phyloP scores from a whole-genome alignment of 2,888 invertebrate genomes.

The Scrobipalpa costella region DNA sequence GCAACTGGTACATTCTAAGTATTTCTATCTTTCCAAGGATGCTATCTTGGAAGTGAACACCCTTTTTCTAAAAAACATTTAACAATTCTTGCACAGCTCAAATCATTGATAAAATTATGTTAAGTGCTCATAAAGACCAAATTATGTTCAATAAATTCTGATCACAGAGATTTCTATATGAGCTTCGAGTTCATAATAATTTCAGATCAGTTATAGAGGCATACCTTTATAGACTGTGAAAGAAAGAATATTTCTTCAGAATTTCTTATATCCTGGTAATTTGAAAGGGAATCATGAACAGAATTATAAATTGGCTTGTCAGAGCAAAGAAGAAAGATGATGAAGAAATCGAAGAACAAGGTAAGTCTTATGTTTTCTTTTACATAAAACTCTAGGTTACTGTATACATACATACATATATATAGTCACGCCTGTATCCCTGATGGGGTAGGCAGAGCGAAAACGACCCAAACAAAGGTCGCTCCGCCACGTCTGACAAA shows the following conservation, averaged over 20 bases:
- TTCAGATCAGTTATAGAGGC: neutral
- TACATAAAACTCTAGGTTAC: no score
- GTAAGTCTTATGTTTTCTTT: neutral
- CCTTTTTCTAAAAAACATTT: neutral
- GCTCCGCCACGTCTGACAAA: no score
- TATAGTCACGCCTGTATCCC: no score
- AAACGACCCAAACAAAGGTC: no score
- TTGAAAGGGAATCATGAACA: neutral
- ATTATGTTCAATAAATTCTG: neutral
- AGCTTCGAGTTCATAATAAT: neutral
- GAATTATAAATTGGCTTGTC: neutral
- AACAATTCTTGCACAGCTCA: neutral
- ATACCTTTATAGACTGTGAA: neutral
- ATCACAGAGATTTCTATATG: conserved; percentile 8
- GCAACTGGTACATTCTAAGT: no score
- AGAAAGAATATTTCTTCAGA: neutral
- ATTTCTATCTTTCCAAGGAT: no score
- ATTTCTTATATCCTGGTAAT: neutral
- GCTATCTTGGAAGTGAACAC: neutral
- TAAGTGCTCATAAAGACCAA: neutral
- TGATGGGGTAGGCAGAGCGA: no score
- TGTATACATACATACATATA: no score
- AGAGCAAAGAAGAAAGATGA: conserved; percentile 2
- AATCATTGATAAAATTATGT: neutral
- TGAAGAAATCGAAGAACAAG: neutral